A percentile compares a stretch with the other conserved stretches of the same genome.
Evolutionary conservation across 2,113 vertebrate species (phyloP).

Genomic region (Pelodiscus sinensis): DNA sequence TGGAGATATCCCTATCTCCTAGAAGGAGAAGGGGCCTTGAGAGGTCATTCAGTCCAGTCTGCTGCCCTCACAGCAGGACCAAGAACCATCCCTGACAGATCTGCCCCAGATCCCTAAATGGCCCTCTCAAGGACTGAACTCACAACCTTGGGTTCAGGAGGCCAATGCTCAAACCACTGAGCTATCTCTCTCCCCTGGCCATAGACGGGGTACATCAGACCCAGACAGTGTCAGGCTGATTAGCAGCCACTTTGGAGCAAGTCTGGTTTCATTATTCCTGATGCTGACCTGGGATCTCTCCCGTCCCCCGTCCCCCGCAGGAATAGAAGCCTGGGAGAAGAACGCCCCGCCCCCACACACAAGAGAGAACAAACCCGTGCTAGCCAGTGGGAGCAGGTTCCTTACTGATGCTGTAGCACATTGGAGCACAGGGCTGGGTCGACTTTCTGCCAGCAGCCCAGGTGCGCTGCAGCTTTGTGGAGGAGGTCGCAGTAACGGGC

Average conservation of each 20-base stretch:
- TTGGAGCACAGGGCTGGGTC: conserved; percentile 97
- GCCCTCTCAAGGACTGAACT: too few relatives aligned
- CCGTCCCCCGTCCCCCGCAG: neutral
- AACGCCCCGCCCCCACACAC: neutral
- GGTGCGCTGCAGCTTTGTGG: conserved; percentile 95
- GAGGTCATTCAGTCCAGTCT: too few relatives aligned
- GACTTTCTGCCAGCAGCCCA: conserved; percentile 99
- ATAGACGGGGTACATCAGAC: accelerated
- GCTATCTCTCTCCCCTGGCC: neutral
- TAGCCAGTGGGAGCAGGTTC: neutral
- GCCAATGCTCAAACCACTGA: too few relatives aligned
- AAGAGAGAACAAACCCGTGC: neutral
- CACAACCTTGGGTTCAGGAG: too few relatives aligned
- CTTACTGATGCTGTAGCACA: conserved; percentile 96
- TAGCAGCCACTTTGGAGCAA: neutral
- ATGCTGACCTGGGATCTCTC: neutral
- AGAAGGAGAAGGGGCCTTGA: too few relatives aligned
- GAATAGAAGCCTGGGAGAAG: neutral
- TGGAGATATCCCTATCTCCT: too few relatives aligned
- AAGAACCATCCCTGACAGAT: too few relatives aligned
- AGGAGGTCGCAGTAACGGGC: conserved; percentile 96
- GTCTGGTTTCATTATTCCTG: neutral
- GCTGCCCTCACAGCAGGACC: too few relatives aligned
- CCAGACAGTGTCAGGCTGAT: accelerated
- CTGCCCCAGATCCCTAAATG: too few relatives aligned